A percentile compares a stretch with the other conserved stretches of the same genome.
phyloP scores from a whole-genome alignment of 2,113 vertebrate genomes.

The Cavia aperea region DNA sequence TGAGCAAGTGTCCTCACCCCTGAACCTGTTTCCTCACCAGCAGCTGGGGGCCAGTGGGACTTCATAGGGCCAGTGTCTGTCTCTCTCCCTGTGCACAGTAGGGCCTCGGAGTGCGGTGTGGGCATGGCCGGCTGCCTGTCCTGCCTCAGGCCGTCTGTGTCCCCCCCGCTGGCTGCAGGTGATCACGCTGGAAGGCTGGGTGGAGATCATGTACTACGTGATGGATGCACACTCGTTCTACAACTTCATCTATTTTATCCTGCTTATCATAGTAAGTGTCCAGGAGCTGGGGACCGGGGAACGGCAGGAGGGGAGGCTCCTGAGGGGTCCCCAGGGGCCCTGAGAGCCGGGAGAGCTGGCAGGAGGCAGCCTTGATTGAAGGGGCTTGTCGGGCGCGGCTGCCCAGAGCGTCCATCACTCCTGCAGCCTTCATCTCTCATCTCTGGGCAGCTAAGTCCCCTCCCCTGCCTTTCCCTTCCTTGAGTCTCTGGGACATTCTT shows the following conservation, averaged over 20 bases:
- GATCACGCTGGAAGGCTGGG: constrained; percentile 98
- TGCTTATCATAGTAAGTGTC: constrained; percentile 96
- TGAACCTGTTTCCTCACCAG: not conserved
- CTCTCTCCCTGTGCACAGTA: accelerated
- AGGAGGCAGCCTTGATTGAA: not conserved
- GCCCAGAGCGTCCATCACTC: not conserved
- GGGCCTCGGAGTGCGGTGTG: not conserved
- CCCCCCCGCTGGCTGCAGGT: constrained; percentile 73
- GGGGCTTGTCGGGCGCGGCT: not conserved
- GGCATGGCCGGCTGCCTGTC: not conserved
- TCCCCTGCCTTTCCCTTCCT: not conserved
- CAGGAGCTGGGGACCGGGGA: not conserved
- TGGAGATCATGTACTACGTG: constrained; percentile 99
- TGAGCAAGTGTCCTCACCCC: not conserved
- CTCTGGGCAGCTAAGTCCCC: not conserved
- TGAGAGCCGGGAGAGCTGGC: not conserved
- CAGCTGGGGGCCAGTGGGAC: not conserved
- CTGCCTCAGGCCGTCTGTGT: not conserved
- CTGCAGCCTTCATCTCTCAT: not conserved
- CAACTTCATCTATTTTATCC: constrained; percentile 99
- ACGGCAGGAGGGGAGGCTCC: not conserved
- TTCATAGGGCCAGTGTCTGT: accelerated
- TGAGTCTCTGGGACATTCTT: not conserved
- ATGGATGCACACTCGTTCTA: constrained; percentile 99
- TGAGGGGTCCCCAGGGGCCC: not conserved